Conservation (phyloP, 2,888 invertebrate genomes). For the Toxonevra muliebris region DNA sequence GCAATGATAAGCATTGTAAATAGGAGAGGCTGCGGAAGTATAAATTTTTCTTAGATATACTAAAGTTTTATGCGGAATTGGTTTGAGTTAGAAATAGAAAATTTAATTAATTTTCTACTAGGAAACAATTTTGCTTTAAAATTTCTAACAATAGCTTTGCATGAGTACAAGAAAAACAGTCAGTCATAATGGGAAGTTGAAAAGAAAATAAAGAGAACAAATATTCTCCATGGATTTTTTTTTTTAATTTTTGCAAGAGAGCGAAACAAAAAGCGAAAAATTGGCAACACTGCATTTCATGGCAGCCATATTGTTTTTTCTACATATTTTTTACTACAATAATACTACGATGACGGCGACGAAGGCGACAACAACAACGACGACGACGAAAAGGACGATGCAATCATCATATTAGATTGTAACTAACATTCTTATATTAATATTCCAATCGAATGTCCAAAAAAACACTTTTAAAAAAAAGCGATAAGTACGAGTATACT, state of each 20-base stretch:
- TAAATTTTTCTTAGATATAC: too few species aligned
- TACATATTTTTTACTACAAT: background rate
- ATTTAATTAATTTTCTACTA: background rate
- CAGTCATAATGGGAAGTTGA: background rate
- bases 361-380: background rate
- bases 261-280: constrained; percentile 42
- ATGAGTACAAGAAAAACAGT: too few species aligned
- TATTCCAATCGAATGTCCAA: constrained; percentile 26
- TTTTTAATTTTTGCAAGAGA: too few species aligned
- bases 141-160: constrained; percentile 3
- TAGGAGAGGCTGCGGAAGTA: too few species aligned
- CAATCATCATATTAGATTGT: background rate
- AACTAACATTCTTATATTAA: constrained; percentile 10
- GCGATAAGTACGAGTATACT: too few species aligned
- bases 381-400: background rate
- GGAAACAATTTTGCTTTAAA: background rate
- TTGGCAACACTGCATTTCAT: constrained; percentile 53
- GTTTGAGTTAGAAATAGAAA: too few species aligned
- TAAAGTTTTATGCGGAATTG: too few species aligned
- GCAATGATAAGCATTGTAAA: too few species aligned
- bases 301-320: constrained; percentile 52
- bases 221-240: background rate
- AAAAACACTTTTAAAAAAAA: background rate
- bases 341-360: background rate
- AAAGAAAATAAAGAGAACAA: constrained; percentile 14